Conservation (phyloP, 2,113 vertebrate species). For the Chaenogobius annularis region DNA sequence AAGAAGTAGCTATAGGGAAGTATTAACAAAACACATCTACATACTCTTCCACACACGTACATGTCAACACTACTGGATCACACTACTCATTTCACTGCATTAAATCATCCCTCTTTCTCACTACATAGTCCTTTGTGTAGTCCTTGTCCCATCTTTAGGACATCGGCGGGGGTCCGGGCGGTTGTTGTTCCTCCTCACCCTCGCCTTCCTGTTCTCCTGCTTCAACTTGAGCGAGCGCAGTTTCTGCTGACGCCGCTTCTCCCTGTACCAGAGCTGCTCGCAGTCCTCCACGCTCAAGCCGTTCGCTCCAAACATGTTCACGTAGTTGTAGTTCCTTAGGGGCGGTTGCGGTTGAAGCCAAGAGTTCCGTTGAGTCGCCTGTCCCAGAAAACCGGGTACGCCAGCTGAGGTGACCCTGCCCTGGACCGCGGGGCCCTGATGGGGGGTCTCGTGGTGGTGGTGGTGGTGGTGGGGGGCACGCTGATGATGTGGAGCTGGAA, state of each 20-base stretch:
- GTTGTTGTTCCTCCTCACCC: constrained; percentile 80
- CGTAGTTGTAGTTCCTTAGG: constrained; percentile 74
- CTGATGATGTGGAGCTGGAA: constrained; percentile 77
- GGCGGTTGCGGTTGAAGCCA: constrained; percentile 48
- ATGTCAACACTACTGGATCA: neutral
- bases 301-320: constrained; percentile 60
- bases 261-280: constrained; percentile 79
- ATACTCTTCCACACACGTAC: neutral
- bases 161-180: constrained; percentile 36
- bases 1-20: neutral
- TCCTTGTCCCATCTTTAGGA: constrained; percentile 1
- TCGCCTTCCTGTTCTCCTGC: constrained; percentile 76
- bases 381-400: constrained; percentile 11
- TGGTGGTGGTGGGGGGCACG: constrained; percentile 46
- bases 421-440: neutral
- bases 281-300: constrained; percentile 77
- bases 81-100: neutral
- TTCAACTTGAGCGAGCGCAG: constrained; percentile 79
- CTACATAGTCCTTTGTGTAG: neutral
- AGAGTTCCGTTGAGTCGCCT: constrained; percentile 4
- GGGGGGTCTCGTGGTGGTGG: constrained; percentile 18
- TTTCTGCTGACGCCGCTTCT: constrained; percentile 81
- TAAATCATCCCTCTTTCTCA: neutral
- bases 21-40: neutral
- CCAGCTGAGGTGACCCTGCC: neutral